A percentile compares a stretch with the other conserved stretches of the same genome.
These are phyloP conservation scores for Odontophorus gujanensis DNA, from an alignment of 2,113 vertebrate species.

Conservation along the genomic window DNA sequence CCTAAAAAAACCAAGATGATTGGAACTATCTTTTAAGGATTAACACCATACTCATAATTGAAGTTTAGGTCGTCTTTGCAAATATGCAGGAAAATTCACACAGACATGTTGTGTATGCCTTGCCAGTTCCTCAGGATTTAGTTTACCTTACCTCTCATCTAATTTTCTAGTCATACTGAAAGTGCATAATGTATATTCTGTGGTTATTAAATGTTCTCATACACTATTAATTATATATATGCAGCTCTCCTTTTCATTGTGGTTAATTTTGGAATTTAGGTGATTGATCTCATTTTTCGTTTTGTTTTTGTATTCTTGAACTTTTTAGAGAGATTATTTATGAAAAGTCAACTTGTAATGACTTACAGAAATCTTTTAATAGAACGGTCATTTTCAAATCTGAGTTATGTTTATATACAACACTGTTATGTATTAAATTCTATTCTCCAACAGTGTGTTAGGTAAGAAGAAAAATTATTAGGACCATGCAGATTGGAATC, in stretches of 20 bases:
- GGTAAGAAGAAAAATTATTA: not conserved
- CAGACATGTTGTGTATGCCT: not conserved
- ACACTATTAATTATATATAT: not conserved
- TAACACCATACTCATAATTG: not conserved
- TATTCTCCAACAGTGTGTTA: not conserved
- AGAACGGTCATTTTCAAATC: not conserved
- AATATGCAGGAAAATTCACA: not conserved
- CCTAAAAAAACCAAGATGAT: not conserved
- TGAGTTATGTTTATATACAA: not conserved
- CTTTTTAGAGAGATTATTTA: not conserved
- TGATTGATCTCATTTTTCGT: not conserved
- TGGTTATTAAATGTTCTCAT: not conserved
- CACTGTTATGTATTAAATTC: not conserved
- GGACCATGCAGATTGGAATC: not conserved
- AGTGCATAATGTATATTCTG: not conserved
- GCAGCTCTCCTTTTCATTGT: not conserved
- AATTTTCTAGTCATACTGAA: not conserved
- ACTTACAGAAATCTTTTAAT: not conserved
- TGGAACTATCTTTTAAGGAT: not conserved
- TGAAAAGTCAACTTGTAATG: not conserved
- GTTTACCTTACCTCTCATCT: not conserved
- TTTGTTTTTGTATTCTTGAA: not conserved
- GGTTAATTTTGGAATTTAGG: not conserved
- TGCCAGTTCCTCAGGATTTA: not conserved
- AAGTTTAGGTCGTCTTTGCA: not conserved